Conservation (phyloP, 2,113 vertebrate genomes). For the Rhegmatorhina hoffmannsi region DNA sequence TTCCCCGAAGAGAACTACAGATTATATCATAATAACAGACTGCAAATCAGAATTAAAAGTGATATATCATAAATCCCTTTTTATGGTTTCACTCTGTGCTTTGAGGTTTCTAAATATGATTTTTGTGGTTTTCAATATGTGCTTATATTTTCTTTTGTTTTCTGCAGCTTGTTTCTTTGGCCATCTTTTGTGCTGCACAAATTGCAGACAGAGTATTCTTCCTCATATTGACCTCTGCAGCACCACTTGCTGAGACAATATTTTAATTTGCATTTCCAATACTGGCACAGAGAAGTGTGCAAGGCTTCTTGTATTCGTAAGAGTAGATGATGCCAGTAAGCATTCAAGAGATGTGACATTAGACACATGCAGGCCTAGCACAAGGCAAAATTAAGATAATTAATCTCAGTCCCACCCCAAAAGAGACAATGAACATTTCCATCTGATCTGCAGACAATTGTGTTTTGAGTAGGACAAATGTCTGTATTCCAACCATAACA, state of each 20-base stretch:
- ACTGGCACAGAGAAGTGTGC: not conserved
- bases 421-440: not conserved
- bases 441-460: not conserved
- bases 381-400: not conserved
- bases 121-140: not conserved
- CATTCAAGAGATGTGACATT: not conserved
- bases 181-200: not conserved
- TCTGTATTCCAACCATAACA: not conserved
- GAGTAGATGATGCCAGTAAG: not conserved
- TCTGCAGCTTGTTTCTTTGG: not conserved
- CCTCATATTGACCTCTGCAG: not conserved
- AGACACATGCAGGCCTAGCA: not conserved
- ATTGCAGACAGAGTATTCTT: not conserved
- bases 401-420: not conserved
- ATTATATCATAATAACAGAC: slow-evolving; percentile 50
- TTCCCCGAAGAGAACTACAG: slow-evolving; percentile 23
- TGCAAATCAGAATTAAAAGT: slow-evolving; percentile 21
- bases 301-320: not conserved
- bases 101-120: not conserved
- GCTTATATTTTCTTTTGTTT: not conserved
- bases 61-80: not conserved
- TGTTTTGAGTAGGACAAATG: not conserved
- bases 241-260: not conserved
- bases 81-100: not conserved
- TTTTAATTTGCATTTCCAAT: not conserved